These are phyloP conservation scores for Psilopogon haemacephalus DNA, from an alignment of 2,113 vertebrate genomes.

Conservation along the genomic window DNA sequence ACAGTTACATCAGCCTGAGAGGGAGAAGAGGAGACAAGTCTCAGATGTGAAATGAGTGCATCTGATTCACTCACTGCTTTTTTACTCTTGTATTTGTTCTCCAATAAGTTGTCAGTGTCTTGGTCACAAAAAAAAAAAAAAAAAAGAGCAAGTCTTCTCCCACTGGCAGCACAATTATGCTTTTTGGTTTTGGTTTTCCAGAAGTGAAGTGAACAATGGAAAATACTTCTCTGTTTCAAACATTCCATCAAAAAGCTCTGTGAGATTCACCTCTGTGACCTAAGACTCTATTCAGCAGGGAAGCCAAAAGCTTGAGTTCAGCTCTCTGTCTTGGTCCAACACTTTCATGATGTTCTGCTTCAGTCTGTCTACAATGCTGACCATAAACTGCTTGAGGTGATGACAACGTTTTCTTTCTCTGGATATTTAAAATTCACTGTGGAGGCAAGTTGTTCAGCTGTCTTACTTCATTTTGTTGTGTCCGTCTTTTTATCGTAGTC, in stretches of 20 bases:
- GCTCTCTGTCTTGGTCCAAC: not conserved
- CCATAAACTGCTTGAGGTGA: not conserved
- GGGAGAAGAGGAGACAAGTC: slow-evolving; percentile 8
- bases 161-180: not conserved
- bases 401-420: slow-evolving; percentile 10
- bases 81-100: slow-evolving; percentile 50
- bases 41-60: slow-evolving; percentile 49
- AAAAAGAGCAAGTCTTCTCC: not conserved
- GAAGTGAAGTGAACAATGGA: not conserved
- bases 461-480: not conserved
- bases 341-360: not conserved
- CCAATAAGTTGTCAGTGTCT: slow-evolving; percentile 31
- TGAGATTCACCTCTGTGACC: not conserved
- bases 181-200: not conserved
- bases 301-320: not conserved
- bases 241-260: not conserved
- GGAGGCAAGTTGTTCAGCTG: not conserved
- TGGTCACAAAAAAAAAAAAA: not conserved
- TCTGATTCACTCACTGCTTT: slow-evolving; percentile 26
- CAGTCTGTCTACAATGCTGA: not conserved
- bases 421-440: slow-evolving; percentile 15
- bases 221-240: not conserved
- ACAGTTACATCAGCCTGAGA: slow-evolving; percentile 46
- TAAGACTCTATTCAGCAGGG: not conserved
- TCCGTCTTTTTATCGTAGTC: not conserved